Conservation (phyloP, 2,113 vertebrate genomes). For the Herpetotheres cachinnans region DNA sequence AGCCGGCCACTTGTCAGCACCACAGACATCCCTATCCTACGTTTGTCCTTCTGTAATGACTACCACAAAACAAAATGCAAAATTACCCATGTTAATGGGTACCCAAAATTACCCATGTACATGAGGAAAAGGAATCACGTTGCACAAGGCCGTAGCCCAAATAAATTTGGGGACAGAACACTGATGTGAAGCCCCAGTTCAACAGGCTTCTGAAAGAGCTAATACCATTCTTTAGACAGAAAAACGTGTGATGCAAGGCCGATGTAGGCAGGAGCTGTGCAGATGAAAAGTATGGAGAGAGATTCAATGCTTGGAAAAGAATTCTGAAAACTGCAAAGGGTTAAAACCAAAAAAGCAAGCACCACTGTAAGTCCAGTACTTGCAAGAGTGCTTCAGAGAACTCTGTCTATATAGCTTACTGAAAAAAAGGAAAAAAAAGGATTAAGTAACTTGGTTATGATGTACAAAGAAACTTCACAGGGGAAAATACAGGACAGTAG, state of each 20-base stretch:
- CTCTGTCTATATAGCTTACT: not conserved
- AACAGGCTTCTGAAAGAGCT: not conserved
- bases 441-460: not conserved
- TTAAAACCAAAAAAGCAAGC: not conserved
- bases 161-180: not conserved
- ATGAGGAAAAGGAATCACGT: not conserved
- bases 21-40: not conserved
- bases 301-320: not conserved
- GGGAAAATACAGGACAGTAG: not conserved
- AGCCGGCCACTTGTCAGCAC: not conserved
- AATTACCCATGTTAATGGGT: not conserved
- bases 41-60: not conserved
- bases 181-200: not conserved
- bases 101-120: not conserved
- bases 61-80: not conserved
- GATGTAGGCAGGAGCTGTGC: not conserved
- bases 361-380: not conserved
- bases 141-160: not conserved
- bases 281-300: not conserved
- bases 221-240: not conserved
- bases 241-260: not conserved
- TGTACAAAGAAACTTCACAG: not conserved
- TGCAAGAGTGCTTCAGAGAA: not conserved
- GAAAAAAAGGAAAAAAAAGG: not conserved
- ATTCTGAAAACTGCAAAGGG: not conserved